Conservation (phyloP, 2,113 vertebrate genomes). For the Microtus pennsylvanicus region DNA sequence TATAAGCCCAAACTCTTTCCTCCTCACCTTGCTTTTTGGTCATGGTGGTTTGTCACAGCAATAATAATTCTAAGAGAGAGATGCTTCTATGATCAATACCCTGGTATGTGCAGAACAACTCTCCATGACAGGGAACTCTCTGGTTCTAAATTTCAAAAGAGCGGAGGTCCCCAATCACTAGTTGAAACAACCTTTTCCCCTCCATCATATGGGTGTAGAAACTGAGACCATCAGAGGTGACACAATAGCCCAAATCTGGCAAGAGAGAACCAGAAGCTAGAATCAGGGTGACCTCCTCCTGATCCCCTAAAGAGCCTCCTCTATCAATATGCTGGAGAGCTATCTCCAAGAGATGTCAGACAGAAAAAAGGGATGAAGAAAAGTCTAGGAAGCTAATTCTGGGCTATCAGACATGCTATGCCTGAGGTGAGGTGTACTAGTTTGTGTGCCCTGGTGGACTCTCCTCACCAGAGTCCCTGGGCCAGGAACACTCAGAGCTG, state of each 20-base stretch:
- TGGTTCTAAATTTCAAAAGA: not conserved
- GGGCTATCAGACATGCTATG: not conserved
- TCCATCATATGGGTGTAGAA: not conserved
- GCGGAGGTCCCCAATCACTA: not conserved
- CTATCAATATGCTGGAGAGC: no score
- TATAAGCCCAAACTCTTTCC: not conserved
- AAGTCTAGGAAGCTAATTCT: not conserved
- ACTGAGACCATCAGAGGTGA: no score
- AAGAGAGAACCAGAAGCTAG: not conserved
- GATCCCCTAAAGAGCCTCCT: no score
- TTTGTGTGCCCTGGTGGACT: not conserved
- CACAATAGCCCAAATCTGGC: rapidly evolving
- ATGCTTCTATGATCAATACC: not conserved
- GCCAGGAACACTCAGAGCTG: not conserved
- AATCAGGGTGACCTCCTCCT: no score
- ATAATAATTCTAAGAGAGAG: no score
- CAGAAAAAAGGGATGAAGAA: no score
- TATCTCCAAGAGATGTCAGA: not conserved
- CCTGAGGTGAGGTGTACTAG: not conserved
- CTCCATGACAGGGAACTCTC: no score
- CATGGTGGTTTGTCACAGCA: not conserved
- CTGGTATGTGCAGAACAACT: not conserved
- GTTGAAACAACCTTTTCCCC: not conserved
- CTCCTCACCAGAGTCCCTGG: not conserved
- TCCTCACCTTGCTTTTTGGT: not conserved